Base-by-base conservation (phyloP, 2,888 invertebrate species). In the Nemotelus nigrinus region DNA sequence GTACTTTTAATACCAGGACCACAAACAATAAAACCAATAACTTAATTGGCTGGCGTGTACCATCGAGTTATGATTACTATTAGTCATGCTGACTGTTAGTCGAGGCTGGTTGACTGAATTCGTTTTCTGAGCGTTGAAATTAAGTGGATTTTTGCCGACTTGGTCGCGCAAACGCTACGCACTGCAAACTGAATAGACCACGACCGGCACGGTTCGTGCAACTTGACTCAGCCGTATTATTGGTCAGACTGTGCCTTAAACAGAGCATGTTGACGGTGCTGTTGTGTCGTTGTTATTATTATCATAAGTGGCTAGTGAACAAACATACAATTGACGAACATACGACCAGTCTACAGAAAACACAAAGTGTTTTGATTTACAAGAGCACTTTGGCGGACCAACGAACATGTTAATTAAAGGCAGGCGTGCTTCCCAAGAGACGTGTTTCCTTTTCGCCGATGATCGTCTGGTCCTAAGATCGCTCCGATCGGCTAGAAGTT, bases 21-120 rank as follows among this genome's bases (percentile, higher is more conserved):
- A 43, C 43, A 43, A 7, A 74, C 48, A 74, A 74, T 74, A 74
- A 57, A 63, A 47, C 60, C 55, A 77, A 74, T 79, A 72, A 79
- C 76, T 79, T 79, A 79, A 79, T 79, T 79, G 79, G 79, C 70
- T 79, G 58, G 79, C 78, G 79, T 79, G 79, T 79, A 78, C 76
- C 70, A 75, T 79, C 77, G 78, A 79, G 77, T 78, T 78, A 79
- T 78, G 78, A 77, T 77, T 77, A 78, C 77, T 79, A 79, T 78
- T 79, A 79, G 79, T 78, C 78, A 79, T 77, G 79, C 76, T 78
- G 79, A 76, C 67, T 75, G 77, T 65, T 64, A 75, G 50, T 48
- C 47, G 39, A 50, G 55, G 65, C 41, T 41, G 63, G 63, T 25
- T 63, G 48, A 48, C 6, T 63, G 43, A 53, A 5, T 75, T 39